Evolutionary conservation across 1,140 invertebrate species (phyloP).

Genomic region (Chironomus tepperi): DNA sequence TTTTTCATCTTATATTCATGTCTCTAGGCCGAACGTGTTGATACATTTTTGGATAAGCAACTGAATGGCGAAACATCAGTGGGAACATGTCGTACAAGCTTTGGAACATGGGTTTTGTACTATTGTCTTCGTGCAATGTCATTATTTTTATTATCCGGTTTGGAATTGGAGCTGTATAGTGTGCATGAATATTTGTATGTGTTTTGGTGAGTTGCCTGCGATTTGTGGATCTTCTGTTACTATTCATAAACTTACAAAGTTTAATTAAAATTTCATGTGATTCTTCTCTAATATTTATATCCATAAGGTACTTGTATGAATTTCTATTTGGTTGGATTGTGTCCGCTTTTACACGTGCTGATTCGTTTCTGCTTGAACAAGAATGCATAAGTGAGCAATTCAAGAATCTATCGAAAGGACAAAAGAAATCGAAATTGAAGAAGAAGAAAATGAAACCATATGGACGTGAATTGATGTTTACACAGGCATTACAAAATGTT

Average conservation of each 20-base stretch:
- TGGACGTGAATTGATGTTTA: constrained; percentile 72
- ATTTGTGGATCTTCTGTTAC: too few species aligned
- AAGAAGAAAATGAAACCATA: constrained; percentile 61
- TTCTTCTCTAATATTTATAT: too few species aligned
- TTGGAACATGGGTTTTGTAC: constrained; percentile 93
- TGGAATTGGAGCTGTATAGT: constrained; percentile 91
- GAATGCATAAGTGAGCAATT: constrained; percentile 52
- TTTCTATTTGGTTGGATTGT: constrained; percentile 90
- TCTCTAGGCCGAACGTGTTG: constrained; percentile 72
- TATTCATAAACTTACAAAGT: too few species aligned
- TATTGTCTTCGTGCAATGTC: constrained; percentile 95
- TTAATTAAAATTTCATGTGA: too few species aligned
- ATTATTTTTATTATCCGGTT: constrained; percentile 86
- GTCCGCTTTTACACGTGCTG: constrained; percentile 80
- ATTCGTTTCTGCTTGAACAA: constrained; percentile 71
- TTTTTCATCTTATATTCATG: not conserved
- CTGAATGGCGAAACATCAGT: constrained; percentile 56
- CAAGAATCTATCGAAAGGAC: constrained; percentile 50
- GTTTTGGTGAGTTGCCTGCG: constrained; percentile 57
- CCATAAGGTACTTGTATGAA: constrained; percentile 80
- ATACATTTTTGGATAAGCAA: constrained; percentile 65
- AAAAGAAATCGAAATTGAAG: constrained; percentile 61
- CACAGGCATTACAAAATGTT: constrained; percentile 85
- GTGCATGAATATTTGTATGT: constrained; percentile 95
- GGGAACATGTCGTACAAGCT: constrained; percentile 67